Conservation (phyloP, 2,113 vertebrate genomes). For the Periophthalmus modestus region DNA sequence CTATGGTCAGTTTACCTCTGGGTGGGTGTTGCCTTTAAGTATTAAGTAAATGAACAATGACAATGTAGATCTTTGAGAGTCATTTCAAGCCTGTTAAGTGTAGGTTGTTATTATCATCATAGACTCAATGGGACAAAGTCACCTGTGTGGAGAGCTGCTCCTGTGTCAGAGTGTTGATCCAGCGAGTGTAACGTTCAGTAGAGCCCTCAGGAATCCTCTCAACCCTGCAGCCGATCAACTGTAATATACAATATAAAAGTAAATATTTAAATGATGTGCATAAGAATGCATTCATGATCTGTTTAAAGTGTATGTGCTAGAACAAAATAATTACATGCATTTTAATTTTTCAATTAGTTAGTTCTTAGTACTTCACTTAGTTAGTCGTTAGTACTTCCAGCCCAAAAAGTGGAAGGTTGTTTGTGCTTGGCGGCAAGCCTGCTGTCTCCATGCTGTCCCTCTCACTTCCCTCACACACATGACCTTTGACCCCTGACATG, state of each 20-base stretch:
- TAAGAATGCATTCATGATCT: no score
- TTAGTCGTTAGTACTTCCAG: conserved; percentile 5
- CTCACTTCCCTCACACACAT: conserved; percentile 62
- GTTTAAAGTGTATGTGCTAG: background rate
- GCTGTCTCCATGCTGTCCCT: conserved; percentile 60
- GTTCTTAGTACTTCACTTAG: no score
- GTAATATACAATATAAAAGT: conserved; percentile 33
- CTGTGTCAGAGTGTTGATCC: conserved; percentile 86
- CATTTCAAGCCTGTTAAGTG: background rate
- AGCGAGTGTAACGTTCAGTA: conserved; percentile 91
- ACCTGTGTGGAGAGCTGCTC: conserved; percentile 93
- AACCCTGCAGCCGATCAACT: conserved; percentile 92
- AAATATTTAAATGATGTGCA: background rate
- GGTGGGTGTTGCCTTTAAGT: background rate
- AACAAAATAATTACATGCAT: background rate
- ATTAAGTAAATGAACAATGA: background rate
- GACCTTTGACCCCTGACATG: conserved; percentile 56
- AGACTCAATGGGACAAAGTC: conserved; percentile 17
- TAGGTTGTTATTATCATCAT: background rate
- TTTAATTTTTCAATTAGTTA: no score
- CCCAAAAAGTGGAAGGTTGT: conserved; percentile 48
- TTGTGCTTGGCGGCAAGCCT: conserved; percentile 58
- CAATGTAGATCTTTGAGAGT: background rate
- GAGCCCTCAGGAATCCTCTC: conserved; percentile 83
- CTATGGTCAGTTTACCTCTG: no score